A percentile compares a stretch with the other conserved stretches of the same genome.
Conservation (phyloP, 2,888 invertebrate genomes). For the Volucella inflata region DNA sequence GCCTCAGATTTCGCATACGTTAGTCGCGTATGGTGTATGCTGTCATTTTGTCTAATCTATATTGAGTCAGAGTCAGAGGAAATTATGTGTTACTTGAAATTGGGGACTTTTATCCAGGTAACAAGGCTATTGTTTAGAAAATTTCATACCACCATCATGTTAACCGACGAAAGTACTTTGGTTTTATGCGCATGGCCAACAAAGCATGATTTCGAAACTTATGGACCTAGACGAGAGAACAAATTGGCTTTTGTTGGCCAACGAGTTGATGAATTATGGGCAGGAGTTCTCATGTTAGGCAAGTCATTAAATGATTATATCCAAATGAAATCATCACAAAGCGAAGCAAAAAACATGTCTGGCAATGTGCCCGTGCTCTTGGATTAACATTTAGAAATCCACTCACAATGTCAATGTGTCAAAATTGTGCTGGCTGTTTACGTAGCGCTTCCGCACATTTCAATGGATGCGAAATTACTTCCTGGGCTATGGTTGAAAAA, state of each 20-base stretch:
- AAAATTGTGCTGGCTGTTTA: slow-evolving; percentile 44
- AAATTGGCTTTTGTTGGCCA: background rate
- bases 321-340: slow-evolving; percentile 21
- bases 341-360: background rate
- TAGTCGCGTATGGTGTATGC: background rate
- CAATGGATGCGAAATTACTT: slow-evolving; percentile 25
- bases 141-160: background rate
- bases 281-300: background rate
- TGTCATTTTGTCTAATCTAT: background rate
- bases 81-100: background rate
- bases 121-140: background rate
- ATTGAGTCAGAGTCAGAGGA: slow-evolving; percentile 16
- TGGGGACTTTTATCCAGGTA: background rate
- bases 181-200: slow-evolving; percentile 24
- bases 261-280: slow-evolving; percentile 11
- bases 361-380: slow-evolving; percentile 1
- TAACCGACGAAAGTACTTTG: background rate
- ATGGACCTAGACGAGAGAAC: slow-evolving; percentile 3
- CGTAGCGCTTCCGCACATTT: slow-evolving; percentile 41
- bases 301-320: slow-evolving; percentile 8
- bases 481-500: slow-evolving; percentile 25
- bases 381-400: background rate
- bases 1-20: background rate
- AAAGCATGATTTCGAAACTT: slow-evolving; percentile 25
- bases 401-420: slow-evolving; percentile 42